Evolutionary conservation across 1,140 invertebrate species (phyloP).

Genomic region (Adelges cooleyi): DNA sequence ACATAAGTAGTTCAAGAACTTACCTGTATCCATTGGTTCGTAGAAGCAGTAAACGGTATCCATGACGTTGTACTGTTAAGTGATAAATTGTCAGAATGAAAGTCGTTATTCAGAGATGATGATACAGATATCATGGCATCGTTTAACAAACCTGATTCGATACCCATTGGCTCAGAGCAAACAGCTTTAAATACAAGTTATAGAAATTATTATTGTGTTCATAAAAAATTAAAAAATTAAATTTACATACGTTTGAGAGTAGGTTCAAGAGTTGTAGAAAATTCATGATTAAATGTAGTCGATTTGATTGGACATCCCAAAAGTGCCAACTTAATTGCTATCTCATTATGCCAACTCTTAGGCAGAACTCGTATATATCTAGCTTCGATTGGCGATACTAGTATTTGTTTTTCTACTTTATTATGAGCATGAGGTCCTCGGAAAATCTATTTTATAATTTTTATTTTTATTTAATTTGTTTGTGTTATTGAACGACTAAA

Average conservation of each 20-base stretch:
- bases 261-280: background rate
- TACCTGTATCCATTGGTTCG: conserved; percentile 34
- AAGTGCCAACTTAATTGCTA: conserved; percentile 58
- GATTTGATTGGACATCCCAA: conserved; percentile 48
- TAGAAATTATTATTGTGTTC: background rate
- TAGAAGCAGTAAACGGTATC: conserved; percentile 31
- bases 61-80: conserved; percentile 30
- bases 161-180: conserved; percentile 29
- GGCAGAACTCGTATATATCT: conserved; percentile 58
- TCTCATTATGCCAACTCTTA: conserved; percentile 58
- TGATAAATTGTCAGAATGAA: conserved; percentile 24
- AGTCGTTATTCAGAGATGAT: conserved; percentile 21
- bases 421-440: conserved; percentile 53
- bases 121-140: conserved; percentile 24
- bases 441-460: no score
- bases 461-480: no score
- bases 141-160: conserved; percentile 20
- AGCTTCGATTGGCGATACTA: conserved; percentile 54
- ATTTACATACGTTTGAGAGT: background rate
- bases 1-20: background rate
- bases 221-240: background rate
- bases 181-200: conserved; percentile 28
- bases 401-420: conserved; percentile 49
- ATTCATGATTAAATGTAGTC: background rate
- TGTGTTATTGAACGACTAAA: no score